These are phyloP conservation scores for Willowsia nigromaculata DNA, from an alignment of 2,888 invertebrate genomes.

Conservation along the genomic window DNA sequence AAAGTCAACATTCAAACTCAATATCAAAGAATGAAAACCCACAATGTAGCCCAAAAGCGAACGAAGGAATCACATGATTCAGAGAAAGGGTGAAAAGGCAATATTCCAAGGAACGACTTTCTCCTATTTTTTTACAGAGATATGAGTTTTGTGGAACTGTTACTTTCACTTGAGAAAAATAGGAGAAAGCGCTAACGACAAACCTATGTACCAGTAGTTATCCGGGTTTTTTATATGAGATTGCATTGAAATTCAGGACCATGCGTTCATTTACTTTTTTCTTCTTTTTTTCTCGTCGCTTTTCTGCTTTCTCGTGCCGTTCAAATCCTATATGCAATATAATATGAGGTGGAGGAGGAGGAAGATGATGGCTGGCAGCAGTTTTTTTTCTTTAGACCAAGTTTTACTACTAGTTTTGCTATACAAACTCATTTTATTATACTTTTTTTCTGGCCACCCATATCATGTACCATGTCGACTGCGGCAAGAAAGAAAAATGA, in stretches of 20 bases:
- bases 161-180: not conserved
- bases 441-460: constrained; percentile 10
- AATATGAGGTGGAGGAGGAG: not conserved
- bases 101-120: constrained; percentile 21
- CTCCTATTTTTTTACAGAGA: no score
- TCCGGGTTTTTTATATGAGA: constrained; percentile 47
- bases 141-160: no score
- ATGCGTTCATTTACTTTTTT: constrained; percentile 62
- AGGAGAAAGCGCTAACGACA: constrained; percentile 14
- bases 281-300: constrained; percentile 14
- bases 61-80: not conserved
- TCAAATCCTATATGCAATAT: not conserved
- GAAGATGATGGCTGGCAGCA: constrained; percentile 1
- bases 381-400: not conserved
- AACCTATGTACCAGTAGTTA: not conserved
- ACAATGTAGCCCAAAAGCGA: not conserved
- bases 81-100: not conserved
- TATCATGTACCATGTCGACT: not conserved
- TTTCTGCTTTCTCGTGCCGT: not conserved
- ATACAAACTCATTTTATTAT: not conserved
- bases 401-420: not conserved
- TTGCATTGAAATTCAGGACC: constrained; percentile 71
- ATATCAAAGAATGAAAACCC: not conserved
- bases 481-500: not conserved
- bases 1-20: no score